Conservation (phyloP, 2,113 vertebrate genomes). For the mouse (Mus musculus) region DNA sequence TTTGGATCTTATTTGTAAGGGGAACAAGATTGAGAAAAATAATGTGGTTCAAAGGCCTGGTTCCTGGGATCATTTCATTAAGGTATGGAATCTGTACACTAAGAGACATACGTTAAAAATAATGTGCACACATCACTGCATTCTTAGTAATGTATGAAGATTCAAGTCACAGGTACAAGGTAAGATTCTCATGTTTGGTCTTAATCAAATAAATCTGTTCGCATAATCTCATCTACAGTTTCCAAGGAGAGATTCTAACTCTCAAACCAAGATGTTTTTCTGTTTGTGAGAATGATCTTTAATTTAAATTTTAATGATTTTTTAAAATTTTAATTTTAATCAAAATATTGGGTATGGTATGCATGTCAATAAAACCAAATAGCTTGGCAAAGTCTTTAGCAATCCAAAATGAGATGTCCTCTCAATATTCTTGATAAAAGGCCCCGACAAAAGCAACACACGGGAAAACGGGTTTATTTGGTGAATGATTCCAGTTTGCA, state of each 20-base stretch:
- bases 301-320: no score
- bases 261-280: not conserved
- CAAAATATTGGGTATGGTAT: not conserved
- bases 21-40: not conserved
- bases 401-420: not conserved
- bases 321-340: slow-evolving; percentile 13
- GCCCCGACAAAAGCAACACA: not conserved
- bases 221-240: not conserved
- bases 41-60: not conserved
- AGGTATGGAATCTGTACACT: fast-evolving
- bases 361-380: not conserved
- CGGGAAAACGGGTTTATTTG: not conserved
- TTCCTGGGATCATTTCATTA: not conserved
- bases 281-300: slow-evolving; percentile 17
- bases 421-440: not conserved
- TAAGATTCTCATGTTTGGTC: slow-evolving; percentile 17
- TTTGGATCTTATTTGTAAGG: not conserved
- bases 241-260: not conserved
- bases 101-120: not conserved
- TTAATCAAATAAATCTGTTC: slow-evolving; percentile 21
- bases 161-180: not conserved
- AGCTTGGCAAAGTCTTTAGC: not conserved
- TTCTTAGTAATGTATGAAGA: slow-evolving; percentile 4
- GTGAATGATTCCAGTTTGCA: not conserved
- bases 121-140: not conserved